phyloP scores from a whole-genome alignment of 2,888 invertebrate species.

The Leptopilina syphax region DNA sequence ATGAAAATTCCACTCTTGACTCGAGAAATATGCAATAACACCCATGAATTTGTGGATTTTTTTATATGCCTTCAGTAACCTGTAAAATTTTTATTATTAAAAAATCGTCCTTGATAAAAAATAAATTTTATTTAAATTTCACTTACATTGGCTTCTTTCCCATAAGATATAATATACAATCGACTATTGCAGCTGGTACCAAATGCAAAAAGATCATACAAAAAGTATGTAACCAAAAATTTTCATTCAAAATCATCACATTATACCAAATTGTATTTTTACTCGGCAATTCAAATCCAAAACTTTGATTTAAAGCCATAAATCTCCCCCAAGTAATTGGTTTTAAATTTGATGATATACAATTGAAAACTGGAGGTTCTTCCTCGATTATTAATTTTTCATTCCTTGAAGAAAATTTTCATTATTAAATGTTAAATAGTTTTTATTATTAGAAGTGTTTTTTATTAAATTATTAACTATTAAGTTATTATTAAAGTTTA shows the following conservation, averaged over 20 bases:
- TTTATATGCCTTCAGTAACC: constrained; percentile 84
- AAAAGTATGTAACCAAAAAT: constrained; percentile 78
- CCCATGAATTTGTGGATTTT: constrained; percentile 85
- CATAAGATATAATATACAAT: constrained; percentile 77
- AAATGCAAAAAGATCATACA: constrained; percentile 80
- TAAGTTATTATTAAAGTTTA: too few relatives aligned
- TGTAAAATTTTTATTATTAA: constrained; percentile 69
- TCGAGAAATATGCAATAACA: constrained; percentile 87
- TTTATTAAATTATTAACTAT: too few relatives aligned
- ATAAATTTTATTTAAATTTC: constrained; percentile 1
- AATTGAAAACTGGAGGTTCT: constrained; percentile 87
- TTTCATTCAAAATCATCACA: constrained; percentile 79
- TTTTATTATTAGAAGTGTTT: too few relatives aligned
- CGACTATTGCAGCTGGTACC: constrained; percentile 80
- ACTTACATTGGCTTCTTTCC: constrained; percentile 82
- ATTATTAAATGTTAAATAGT: not conserved
- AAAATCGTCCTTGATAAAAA: constrained; percentile 10
- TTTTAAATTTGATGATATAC: constrained; percentile 89
- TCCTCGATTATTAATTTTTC: constrained; percentile 37
- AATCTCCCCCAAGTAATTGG: constrained; percentile 88
- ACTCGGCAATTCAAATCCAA: constrained; percentile 79
- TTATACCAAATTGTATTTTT: constrained; percentile 82
- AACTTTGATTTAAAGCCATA: constrained; percentile 78
- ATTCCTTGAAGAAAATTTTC: constrained; percentile 37
- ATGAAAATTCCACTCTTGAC: constrained; percentile 85